A percentile compares a stretch with the other conserved stretches of the same genome.
Evolutionary conservation across 2,113 vertebrate genomes (phyloP).

Genomic region (Microtus richardsoni): DNA sequence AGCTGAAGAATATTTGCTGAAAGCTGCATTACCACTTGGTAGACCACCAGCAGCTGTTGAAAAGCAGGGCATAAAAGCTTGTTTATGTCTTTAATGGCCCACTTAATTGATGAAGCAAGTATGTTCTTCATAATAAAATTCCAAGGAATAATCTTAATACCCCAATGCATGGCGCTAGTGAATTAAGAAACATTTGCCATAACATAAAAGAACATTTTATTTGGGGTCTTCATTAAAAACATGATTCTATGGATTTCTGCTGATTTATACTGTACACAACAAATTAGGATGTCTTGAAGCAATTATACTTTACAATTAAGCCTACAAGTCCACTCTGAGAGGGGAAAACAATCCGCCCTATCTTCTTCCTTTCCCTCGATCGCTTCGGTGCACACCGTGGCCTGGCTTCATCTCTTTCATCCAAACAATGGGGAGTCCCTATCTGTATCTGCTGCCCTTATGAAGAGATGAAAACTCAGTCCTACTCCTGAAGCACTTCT

Average conservation of each 20-base stretch:
- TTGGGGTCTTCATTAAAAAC: conserved; percentile 84
- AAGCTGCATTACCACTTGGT: conserved; percentile 89
- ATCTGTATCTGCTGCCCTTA: background rate
- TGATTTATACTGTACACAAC: conserved; percentile 81
- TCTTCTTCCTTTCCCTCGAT: conserved; percentile 18
- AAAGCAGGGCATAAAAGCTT: conserved; percentile 90
- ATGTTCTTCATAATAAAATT: conserved; percentile 91
- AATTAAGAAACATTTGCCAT: conserved; percentile 92
- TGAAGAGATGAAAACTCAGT: background rate
- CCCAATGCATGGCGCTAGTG: conserved; percentile 87
- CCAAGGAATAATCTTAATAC: conserved; percentile 89
- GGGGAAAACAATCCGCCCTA: background rate
- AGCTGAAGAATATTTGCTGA: conserved; percentile 86
- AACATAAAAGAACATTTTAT: conserved; percentile 86
- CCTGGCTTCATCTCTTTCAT: background rate
- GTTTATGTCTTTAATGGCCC: conserved; percentile 94
- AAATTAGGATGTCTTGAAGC: conserved; percentile 80
- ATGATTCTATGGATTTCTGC: conserved; percentile 78
- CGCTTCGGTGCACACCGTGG: background rate
- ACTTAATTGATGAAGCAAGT: conserved; percentile 89
- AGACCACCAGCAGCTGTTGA: conserved; percentile 91
- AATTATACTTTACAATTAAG: conserved; percentile 80
- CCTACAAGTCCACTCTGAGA: conserved; percentile 59
- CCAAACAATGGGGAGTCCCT: background rate
- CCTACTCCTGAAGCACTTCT: background rate